Evolutionary conservation across 2,888 invertebrate species (phyloP).

Genomic region (Netelia virgata): DNA sequence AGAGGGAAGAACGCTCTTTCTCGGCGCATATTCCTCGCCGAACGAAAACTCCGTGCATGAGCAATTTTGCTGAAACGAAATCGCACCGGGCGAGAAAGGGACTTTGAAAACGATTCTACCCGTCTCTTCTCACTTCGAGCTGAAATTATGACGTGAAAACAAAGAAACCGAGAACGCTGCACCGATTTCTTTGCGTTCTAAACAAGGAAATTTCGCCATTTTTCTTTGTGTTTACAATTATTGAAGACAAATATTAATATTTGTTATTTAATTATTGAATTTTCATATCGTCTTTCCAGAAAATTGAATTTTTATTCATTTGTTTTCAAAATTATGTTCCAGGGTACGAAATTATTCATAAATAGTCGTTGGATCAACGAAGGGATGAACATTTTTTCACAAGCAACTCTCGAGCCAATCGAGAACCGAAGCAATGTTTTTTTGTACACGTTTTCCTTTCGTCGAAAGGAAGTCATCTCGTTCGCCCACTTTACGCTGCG

Average conservation of each 20-base stretch:
- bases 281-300: too few species aligned
- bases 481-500: constrained; percentile 7
- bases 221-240: too few species aligned
- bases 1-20: constrained; percentile 5
- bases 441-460: constrained; percentile 4
- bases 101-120: constrained; percentile 7
- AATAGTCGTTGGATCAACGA: too few species aligned
- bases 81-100: constrained; percentile 8
- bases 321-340: too few species aligned
- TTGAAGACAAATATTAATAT: too few species aligned
- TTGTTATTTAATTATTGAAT: too few species aligned
- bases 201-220: background rate
- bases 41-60: constrained; percentile 31
- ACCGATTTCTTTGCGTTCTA: background rate
- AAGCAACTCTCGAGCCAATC: background rate
- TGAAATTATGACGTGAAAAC: constrained; percentile 24
- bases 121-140: background rate
- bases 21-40: background rate
- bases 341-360: too few species aligned
- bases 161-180: background rate
- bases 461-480: constrained; percentile 18
- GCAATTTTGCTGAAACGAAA: constrained; percentile 51
- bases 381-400: background rate
- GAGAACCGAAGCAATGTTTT: background rate
- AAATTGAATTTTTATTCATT: too few species aligned